These are phyloP conservation scores for Elgaria multicarinata DNA, from an alignment of 2,113 vertebrate genomes.

Conservation along the genomic window DNA sequence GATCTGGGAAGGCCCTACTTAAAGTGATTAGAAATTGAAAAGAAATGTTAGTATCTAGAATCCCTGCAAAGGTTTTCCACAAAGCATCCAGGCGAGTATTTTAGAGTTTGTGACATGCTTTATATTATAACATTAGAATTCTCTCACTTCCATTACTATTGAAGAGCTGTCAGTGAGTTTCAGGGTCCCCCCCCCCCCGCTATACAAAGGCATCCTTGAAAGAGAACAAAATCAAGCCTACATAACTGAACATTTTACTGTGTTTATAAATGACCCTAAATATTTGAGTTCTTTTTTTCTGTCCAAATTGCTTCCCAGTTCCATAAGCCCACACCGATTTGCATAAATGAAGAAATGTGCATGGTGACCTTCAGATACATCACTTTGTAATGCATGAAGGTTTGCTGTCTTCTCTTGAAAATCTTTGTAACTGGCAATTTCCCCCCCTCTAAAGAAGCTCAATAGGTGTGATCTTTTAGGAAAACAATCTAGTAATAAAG, in stretches of 20 bases:
- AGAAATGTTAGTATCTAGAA: conserved; percentile 12
- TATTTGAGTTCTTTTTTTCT: background rate
- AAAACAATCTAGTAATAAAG: background rate
- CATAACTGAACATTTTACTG: background rate
- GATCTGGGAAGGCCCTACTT: background rate
- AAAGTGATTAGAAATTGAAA: conserved; percentile 2
- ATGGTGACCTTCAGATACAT: background rate
- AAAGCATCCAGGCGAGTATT: conserved; percentile 25
- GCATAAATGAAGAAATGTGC: background rate
- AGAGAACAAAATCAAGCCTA: conserved; percentile 9
- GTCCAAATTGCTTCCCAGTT: background rate
- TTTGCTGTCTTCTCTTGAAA: background rate
- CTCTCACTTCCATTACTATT: conserved; percentile 29
- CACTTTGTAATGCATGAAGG: background rate
- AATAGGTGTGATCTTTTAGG: background rate
- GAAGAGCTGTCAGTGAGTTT: conserved; percentile 23
- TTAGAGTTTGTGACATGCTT: background rate
- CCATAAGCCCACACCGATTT: background rate
- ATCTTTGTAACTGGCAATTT: background rate
- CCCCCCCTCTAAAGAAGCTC: background rate
- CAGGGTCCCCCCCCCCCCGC: background rate
- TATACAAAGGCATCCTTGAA: background rate
- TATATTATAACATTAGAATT: conserved; percentile 10
- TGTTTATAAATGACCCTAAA: background rate
- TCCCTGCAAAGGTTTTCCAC: conserved; percentile 14